Evolutionary conservation across 2,797 vertebrate genomes (phyloP).

Genomic region (Natrix natrix): DNA sequence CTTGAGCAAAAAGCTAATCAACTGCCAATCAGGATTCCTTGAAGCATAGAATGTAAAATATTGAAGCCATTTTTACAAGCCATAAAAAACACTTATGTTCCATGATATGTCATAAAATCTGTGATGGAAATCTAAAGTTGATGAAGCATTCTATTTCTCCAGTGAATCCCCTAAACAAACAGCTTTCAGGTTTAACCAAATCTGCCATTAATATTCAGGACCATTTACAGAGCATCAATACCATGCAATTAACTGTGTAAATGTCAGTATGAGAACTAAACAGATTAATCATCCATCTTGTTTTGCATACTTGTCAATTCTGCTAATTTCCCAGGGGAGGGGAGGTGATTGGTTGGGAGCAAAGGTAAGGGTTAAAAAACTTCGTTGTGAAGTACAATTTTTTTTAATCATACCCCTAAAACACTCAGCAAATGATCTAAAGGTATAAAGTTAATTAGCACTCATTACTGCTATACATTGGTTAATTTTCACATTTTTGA

Average conservation of each 20-base stretch:
- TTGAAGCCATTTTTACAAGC: conserved; percentile 78
- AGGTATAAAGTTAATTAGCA: conserved; percentile 42
- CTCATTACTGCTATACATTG: conserved; percentile 1
- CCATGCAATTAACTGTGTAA: conserved; percentile 75
- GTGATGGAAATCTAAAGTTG: conserved; percentile 66
- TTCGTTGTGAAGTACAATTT: conserved; percentile 29
- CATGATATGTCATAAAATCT: conserved; percentile 66
- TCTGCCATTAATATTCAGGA: conserved; percentile 74
- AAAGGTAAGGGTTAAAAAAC: not conserved
- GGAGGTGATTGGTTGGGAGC: conserved; percentile 10
- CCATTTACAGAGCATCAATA: conserved; percentile 71
- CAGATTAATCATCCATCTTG: conserved; percentile 62
- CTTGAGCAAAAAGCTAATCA: conserved; percentile 94
- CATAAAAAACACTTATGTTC: conserved; percentile 75
- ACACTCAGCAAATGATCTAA: conserved; percentile 18
- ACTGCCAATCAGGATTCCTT: conserved; percentile 91
- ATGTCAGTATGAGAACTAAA: conserved; percentile 69
- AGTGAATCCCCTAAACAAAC: conserved; percentile 70
- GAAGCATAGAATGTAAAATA: conserved; percentile 86
- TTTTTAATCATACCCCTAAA: conserved; percentile 37
- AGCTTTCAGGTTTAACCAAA: conserved; percentile 62
- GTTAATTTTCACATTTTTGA: conserved; percentile 31
- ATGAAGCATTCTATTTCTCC: conserved; percentile 70
- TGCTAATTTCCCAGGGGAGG: conserved; percentile 46
- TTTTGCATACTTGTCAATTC: conserved; percentile 53